Conservation (phyloP, 2,113 vertebrate genomes). For the Procapra przewalskii region DNA sequence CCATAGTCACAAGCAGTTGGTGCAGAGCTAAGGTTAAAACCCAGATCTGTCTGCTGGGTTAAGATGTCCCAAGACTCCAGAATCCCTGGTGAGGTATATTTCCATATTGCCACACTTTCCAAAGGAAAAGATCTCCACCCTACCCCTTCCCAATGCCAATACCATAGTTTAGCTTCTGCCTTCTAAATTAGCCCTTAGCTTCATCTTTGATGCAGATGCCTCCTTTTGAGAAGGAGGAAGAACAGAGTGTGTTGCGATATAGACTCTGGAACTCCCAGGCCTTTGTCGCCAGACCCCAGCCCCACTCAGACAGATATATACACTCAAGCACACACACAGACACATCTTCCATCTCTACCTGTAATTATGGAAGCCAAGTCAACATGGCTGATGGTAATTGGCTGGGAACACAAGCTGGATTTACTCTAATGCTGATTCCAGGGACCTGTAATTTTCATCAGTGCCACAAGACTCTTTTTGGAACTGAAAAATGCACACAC, state of each 20-base stretch:
- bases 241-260: too few species aligned
- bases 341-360: conserved; percentile 46
- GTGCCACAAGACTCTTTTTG: conserved; percentile 74
- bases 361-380: conserved; percentile 52
- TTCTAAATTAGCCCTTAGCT: not conserved
- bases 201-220: not conserved
- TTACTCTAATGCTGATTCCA: conserved; percentile 70
- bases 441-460: conserved; percentile 78
- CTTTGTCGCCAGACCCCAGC: not conserved
- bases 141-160: not conserved
- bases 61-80: not conserved
- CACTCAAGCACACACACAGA: not conserved
- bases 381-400: conserved; percentile 57
- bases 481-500: conserved; percentile 70
- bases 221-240: not conserved
- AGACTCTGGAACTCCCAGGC: not conserved
- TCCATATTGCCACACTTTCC: not conserved
- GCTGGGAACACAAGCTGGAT: conserved; percentile 60
- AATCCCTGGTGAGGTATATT: not conserved
- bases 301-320: too few species aligned
- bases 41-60: not conserved
- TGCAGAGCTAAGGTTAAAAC: not conserved
- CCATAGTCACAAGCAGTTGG: not conserved
- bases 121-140: not conserved
- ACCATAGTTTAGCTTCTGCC: not conserved